A percentile compares a stretch with the other conserved stretches of the same genome.
Conservation (phyloP, 1,140 invertebrate genomes). For the Ips typographus region DNA sequence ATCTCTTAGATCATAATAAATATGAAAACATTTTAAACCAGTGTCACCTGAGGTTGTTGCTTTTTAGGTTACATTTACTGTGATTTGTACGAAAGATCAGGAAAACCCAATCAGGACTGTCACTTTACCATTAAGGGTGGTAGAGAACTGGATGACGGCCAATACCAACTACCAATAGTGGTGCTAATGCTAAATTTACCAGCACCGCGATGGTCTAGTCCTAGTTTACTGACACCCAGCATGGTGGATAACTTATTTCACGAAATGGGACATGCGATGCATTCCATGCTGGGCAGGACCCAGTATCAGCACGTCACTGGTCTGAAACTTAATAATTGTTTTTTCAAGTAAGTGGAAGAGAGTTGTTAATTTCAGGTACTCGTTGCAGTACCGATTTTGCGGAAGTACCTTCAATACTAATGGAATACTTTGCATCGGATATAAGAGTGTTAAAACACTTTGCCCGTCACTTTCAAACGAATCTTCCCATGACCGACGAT, state of each 20-base stretch:
- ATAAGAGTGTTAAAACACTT: conserved; percentile 82
- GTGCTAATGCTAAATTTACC: conserved; percentile 91
- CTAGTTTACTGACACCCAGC: conserved; percentile 77
- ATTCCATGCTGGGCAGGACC: conserved; percentile 96
- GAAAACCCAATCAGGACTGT: conserved; percentile 96
- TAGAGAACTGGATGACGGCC: conserved; percentile 74
- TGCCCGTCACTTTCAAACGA: conserved; percentile 89
- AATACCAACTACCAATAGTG: conserved; percentile 89
- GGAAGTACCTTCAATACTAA: conserved; percentile 96
- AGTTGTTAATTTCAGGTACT: conserved; percentile 57
- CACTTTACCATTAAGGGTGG: conserved; percentile 98
- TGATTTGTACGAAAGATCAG: conserved; percentile 88
- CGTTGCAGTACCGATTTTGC: conserved; percentile 97
- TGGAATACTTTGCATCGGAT: conserved; percentile 97
- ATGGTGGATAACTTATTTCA: conserved; percentile 97
- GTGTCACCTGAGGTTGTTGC: neutral
- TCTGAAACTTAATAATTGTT: conserved; percentile 5
- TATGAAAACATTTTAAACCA: neutral
- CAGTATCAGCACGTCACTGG: conserved; percentile 96
- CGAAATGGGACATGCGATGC: conserved; percentile 99
- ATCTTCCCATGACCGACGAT: conserved; percentile 76
- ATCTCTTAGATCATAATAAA: neutral
- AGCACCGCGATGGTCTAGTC: conserved; percentile 69
- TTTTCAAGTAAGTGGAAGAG: neutral
- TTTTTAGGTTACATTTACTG: conserved; percentile 89